Evolutionary conservation across 2,113 vertebrate species (phyloP), one percentile per base, ranked within the genome.

Genomic region (Crotophaga sulcirostris): DNA sequence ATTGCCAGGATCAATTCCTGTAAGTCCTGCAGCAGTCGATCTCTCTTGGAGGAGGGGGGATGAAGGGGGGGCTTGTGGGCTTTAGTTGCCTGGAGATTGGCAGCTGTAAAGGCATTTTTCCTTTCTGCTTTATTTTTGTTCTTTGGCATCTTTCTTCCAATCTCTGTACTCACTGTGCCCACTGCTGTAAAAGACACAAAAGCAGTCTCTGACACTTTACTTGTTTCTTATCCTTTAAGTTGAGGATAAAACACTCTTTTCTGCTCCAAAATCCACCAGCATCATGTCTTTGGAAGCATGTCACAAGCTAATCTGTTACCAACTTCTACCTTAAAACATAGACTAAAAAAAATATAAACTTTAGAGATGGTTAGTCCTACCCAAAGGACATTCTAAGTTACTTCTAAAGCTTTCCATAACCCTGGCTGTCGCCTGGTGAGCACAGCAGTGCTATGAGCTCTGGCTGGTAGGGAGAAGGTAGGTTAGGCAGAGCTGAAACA

Each of bases 1-100:
- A 82, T 62, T 94, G 92, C 51, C 38, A 66, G 93, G 93, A 87
- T 90, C 80, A 89, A 13, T 68, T 90, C 58, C 42, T 87, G 24
- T 45, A 83, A 92, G 69, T 82, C 58, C 62, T 93, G 87, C 79
- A 69, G 78, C 87, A 85, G 81, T 94, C 38, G 19, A n/a, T 19
- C 44, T 79, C 42, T 42, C 77, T 40, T 49, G 10, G 64, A 81
- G 90, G 76, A 55, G 33, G 62, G 44, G 23, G 11, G 54, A 38
- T 8, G 62, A 8, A 24, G 38, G 59, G 49, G 45, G 38, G 54
- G 47, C 10, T 38, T 79, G 31, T 6, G 18, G 69, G 81, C 70
- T 91, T 87, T 23, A 11, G 49, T 42, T 79, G 91, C 77, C 62
- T 56, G n/a, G 59, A 77, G 36, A 64, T 78, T 80, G 55, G 63